Base-by-base conservation (phyloP, 2,797 vertebrate species). In the Erithacus rubecula region DNA sequence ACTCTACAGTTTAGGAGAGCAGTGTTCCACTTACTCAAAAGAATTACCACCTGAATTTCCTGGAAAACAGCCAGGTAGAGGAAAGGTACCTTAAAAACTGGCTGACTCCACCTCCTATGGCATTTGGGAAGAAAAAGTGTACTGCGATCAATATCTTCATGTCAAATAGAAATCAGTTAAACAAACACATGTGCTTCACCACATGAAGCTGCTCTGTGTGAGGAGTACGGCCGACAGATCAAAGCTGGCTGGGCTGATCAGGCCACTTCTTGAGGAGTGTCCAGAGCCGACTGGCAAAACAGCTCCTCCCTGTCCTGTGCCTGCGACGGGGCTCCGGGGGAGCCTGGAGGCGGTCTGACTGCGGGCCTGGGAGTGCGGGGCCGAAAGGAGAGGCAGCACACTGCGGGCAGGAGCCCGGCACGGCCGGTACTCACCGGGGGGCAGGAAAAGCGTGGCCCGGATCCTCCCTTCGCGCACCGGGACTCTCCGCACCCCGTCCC, bases 401-500 rank as follows among this genome's bases (percentile, higher is more conserved):
- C 96, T 11, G 55, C 2, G 97, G 95, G 9, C 88, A 43, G 32
- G 98, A 98, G 32, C 96, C 97, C 6, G 80, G 93, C 23, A 97
- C 88, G 20, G 47, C 46, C 10, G 4, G n/a, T 82, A 94, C 95
- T 95, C 90, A 96, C 94, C 95, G 0, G 87, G 87, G 3, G 95
- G 95, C 56, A 94, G 69, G 81, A 96, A 95, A 19, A 99, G 98
- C 37, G 97, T 98, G 21, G 96, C 98, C 60, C 97, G 88, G 75
- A 98, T 77, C 58, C 80, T 92, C 10, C 98, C 98, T 11, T 64
- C 98, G 44, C 96, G 92, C 84, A 99, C 97, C 2, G 97, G 97
- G 59, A 98, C 89, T 71, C 98, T 97, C 74, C 23, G 96, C 96
- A 98, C 97, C 27, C 98, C 98, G 1, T 98, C 97, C 9, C 53